Evolutionary conservation across 1,140 invertebrate species (phyloP).

Genomic region (Pissodes strobi): DNA sequence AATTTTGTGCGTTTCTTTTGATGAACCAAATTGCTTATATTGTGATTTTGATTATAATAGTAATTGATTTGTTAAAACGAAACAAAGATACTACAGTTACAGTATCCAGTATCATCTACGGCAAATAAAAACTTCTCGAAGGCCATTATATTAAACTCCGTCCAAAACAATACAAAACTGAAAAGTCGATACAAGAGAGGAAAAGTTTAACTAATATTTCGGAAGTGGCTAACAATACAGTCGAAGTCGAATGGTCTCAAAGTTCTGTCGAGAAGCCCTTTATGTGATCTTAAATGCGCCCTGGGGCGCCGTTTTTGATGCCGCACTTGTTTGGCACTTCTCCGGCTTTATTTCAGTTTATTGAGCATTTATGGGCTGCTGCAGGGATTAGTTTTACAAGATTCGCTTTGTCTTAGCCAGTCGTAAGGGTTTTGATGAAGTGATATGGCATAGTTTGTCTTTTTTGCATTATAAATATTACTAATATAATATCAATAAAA

Average conservation of each 20-base stretch:
- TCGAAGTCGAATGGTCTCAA: constrained; percentile 4
- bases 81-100: too few relatives aligned
- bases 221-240: constrained; percentile 24
- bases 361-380: constrained; percentile 25
- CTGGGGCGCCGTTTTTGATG: constrained; percentile 26
- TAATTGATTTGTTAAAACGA: too few relatives aligned
- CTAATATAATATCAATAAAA: too few relatives aligned
- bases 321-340: constrained; percentile 28
- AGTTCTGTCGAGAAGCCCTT: constrained; percentile 18
- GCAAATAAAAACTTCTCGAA: neutral
- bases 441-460: too few relatives aligned
- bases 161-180: neutral
- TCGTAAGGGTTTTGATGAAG: too few relatives aligned
- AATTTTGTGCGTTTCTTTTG: too few relatives aligned
- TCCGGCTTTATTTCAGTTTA: constrained; percentile 24
- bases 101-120: neutral
- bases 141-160: neutral
- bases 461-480: too few relatives aligned
- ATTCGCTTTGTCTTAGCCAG: constrained; percentile 22
- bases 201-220: constrained; percentile 27
- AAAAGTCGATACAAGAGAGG: constrained; percentile 19
- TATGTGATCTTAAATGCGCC: constrained; percentile 33
- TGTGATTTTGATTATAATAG: too few relatives aligned
- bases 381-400: constrained; percentile 28
- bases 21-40: too few relatives aligned